Base-by-base conservation (phyloP, 1,140 invertebrate species). In the Drosophila baimaii region DNA sequence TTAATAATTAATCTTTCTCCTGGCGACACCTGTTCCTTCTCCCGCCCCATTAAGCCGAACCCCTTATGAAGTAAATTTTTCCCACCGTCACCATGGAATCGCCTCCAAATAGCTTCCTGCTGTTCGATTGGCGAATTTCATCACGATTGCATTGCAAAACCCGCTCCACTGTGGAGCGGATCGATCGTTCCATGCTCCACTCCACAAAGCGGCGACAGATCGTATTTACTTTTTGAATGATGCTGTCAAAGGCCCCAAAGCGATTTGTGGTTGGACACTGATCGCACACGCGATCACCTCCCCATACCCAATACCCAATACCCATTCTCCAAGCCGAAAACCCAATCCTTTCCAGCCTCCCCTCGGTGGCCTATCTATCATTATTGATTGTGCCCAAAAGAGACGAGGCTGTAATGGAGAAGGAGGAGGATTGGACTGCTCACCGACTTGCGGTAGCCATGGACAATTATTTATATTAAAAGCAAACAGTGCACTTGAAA, bases 331-430 rank as follows among this genome's bases (percentile, higher is more conserved):
- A 15, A 13, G n/a, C 21, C 23, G n/a, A 49, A 51, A 19, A 9
- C 15, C 46, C 46, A 49, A 49, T 21, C 29, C 21, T 13, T 0
- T 33, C 10, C 13, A 35, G 15, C 13, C n/a, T 3, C 54, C 21
- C n/a, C 10, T 47, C 43, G 17, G 43, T 56, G 59, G 61, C 78
- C 70, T 78, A 82, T 82, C 83, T 88, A 85, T 77, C 79, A 76
- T 79, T 77, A 86, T 88, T 86, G 83, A 86, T 86, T 88, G 79
- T 86, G 83, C 75, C 83, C 79, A 86, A 82, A 86, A 86, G 76
- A 81, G 82, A 81, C 54, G 59, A 44, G 21, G 61, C 64, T 25
- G 39, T 35, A 51, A 59, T 68, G 41, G 15, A 62, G 63, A 29
- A 61, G 43, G 55, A 33, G 44, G 27, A 29, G 12, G 63, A 61